phyloP scores from a whole-genome alignment of 1,140 invertebrate species.

The Brachionus rubens region DNA sequence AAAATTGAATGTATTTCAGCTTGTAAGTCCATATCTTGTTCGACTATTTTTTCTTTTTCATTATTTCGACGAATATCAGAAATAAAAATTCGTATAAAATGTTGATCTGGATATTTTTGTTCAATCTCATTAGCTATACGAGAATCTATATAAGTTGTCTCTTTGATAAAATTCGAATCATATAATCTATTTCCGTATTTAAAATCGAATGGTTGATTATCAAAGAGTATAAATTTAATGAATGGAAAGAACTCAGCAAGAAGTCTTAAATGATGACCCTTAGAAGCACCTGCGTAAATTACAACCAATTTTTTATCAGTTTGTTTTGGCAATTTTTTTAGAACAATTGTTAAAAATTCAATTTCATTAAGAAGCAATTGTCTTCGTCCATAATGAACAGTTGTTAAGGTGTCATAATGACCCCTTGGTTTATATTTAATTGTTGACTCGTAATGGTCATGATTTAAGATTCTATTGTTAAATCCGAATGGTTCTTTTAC shows the following conservation, averaged over 20 bases:
- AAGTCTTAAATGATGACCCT: background rate
- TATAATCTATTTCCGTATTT: background rate
- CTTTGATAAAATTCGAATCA: background rate
- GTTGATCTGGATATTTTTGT: background rate
- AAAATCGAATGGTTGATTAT: background rate
- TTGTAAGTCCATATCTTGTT: constrained; percentile 19
- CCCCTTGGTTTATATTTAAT: background rate
- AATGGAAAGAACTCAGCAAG: background rate
- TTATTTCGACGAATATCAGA: constrained; percentile 10
- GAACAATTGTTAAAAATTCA: constrained; percentile 14
- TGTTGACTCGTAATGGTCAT: background rate
- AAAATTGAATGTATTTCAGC: background rate
- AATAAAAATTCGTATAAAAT: background rate
- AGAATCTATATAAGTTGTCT: background rate
- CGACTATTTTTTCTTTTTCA: background rate
- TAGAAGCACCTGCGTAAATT: background rate
- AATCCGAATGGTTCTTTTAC: background rate
- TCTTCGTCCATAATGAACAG: constrained; percentile 2
- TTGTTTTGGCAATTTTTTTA: background rate
- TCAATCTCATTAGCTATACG: background rate
- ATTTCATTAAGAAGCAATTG: constrained; percentile 6
- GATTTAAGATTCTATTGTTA: background rate
- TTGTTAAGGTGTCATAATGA: background rate
- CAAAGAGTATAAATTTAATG: constrained; percentile 4
- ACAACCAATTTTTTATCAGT: background rate